phyloP scores from a whole-genome alignment of 2,797 vertebrate genomes.

The Neosilurus hyrtlii region DNA sequence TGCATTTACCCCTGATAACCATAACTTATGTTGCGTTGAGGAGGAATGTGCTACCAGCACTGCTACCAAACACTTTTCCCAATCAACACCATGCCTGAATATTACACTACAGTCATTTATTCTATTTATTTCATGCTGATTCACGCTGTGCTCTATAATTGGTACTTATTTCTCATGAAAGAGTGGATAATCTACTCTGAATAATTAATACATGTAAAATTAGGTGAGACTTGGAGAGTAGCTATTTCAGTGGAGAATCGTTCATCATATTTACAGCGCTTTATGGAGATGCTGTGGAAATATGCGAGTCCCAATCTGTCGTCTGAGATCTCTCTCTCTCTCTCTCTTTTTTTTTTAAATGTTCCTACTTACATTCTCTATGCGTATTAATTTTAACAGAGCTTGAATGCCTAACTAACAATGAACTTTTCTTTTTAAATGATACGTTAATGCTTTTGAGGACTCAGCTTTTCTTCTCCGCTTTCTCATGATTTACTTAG shows the following conservation, averaged over 20 bases:
- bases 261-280: conserved; percentile 61
- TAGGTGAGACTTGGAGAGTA: conserved; percentile 50
- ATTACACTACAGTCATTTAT: conserved; percentile 53
- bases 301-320: conserved; percentile 58
- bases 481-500: conserved; percentile 45
- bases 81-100: conserved; percentile 42
- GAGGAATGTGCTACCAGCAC: conserved; percentile 45
- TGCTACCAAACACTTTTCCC: conserved; percentile 40
- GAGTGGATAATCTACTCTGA: conserved; percentile 54
- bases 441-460: conserved; percentile 45
- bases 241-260: conserved; percentile 53
- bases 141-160: conserved; percentile 44
- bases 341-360: conserved; percentile 39
- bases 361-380: conserved; percentile 65
- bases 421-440: conserved; percentile 28
- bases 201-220: conserved; percentile 51
- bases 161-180: conserved; percentile 38
- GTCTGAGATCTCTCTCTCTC: conserved; percentile 49
- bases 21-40: conserved; percentile 53
- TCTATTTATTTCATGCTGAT: conserved; percentile 54
- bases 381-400: conserved; percentile 68
- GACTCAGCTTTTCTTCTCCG: conserved; percentile 27
- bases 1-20: conserved; percentile 58
- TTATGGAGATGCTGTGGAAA: conserved; percentile 59
- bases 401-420: conserved; percentile 59